These are phyloP conservation scores for Troides helena DNA, from an alignment of 2,888 invertebrate genomes.

Conservation along the genomic window DNA sequence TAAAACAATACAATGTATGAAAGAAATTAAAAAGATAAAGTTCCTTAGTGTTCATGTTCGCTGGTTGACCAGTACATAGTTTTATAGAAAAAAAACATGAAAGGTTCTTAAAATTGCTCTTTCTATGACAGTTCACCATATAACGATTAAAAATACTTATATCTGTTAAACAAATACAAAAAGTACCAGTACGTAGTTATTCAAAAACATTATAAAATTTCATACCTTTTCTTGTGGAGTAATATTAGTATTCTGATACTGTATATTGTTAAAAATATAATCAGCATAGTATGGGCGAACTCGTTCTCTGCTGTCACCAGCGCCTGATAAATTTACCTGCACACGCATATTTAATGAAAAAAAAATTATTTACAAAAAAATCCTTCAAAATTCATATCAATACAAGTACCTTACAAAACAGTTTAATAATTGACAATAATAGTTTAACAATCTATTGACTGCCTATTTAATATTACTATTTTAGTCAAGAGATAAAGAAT, in stretches of 20 bases:
- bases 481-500: no score
- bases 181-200: no score
- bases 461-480: no score
- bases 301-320: conserved; percentile 84
- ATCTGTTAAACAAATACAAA: not conserved
- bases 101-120: no score
- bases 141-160: not conserved
- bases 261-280: conserved; percentile 81
- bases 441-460: no score
- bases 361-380: no score
- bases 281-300: conserved; percentile 82
- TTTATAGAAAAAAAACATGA: no score
- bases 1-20: conserved; percentile 3
- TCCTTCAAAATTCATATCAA: not conserved
- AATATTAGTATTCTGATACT: conserved; percentile 67
- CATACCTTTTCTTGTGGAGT: conserved; percentile 76
- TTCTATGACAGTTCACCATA: not conserved
- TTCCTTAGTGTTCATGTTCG: not conserved
- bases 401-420: not conserved
- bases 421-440: no score
- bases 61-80: no score
- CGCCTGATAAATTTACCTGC: conserved; percentile 82
- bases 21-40: not conserved
- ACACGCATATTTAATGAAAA: conserved; percentile 13
- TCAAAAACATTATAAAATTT: not conserved